Percentiles rank a stretch among this genome's conserved stretches.
These are phyloP conservation scores for Carassius auratus DNA, from an alignment of 2,113 vertebrate genomes.

Conservation along the genomic window DNA sequence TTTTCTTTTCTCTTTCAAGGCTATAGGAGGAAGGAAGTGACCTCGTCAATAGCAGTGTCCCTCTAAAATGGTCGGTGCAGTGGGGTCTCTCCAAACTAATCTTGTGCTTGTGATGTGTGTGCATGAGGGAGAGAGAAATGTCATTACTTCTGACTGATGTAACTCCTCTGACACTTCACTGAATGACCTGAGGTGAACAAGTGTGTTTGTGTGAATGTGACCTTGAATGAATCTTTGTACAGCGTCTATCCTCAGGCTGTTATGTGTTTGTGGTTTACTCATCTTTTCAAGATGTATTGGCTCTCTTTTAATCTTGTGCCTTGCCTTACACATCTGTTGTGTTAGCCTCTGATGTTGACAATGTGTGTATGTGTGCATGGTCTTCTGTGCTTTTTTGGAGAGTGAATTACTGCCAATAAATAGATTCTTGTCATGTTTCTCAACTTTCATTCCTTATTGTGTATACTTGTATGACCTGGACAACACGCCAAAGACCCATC, in stretches of 20 bases:
- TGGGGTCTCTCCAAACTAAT: conserved; percentile 36
- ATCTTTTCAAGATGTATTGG: conserved; percentile 35
- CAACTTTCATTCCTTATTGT: neutral
- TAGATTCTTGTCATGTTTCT: neutral
- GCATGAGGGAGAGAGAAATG: conserved; percentile 15
- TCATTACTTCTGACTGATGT: conserved; percentile 44
- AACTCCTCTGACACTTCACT: conserved; percentile 6
- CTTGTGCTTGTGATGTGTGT: conserved; percentile 37
- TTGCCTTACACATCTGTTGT: neutral
- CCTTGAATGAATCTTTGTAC: conserved; percentile 20
- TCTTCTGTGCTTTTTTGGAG: neutral
- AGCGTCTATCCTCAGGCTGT: conserved; percentile 6
- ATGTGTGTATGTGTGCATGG: conserved; percentile 1
- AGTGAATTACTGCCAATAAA: neutral
- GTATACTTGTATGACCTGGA: neutral
- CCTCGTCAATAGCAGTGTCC: conserved; percentile 26
- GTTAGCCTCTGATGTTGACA: neutral
- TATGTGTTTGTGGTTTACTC: conserved; percentile 15
- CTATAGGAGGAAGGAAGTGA: neutral
- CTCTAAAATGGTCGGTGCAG: conserved; percentile 13
- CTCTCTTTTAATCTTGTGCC: conserved; percentile 55
- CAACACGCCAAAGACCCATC: neutral
- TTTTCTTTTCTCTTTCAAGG: neutral
- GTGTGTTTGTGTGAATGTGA: conserved; percentile 34
- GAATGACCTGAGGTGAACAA: conserved; percentile 27